Conservation (phyloP, 1,140 invertebrate genomes). For the Drosophila suzukii region DNA sequence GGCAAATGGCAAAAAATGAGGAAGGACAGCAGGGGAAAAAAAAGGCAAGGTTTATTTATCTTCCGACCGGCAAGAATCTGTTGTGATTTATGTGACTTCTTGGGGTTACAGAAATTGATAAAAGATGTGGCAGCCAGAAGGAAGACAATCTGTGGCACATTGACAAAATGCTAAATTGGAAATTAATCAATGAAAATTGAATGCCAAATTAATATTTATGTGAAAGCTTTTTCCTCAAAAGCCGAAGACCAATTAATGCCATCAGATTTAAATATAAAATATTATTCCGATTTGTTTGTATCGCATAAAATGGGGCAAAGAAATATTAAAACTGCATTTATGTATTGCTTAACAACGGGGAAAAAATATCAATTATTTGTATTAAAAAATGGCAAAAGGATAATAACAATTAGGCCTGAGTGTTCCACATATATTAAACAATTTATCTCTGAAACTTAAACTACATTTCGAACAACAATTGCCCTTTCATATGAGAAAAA, state of each 20-base stretch:
- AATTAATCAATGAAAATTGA: conserved; percentile 66
- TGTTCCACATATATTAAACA: neutral
- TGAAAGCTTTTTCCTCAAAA: conserved; percentile 36
- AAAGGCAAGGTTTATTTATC: conserved; percentile 58
- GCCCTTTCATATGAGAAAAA: conserved; percentile 12
- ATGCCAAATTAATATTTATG: conserved; percentile 75
- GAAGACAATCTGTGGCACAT: conserved; percentile 45
- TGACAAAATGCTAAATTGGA: conserved; percentile 73
- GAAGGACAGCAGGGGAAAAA: neutral
- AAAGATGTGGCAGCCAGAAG: conserved; percentile 10
- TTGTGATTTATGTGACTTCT: conserved; percentile 64
- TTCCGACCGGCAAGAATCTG: conserved; percentile 19
- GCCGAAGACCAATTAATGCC: conserved; percentile 61
- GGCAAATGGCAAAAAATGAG: conserved; percentile 60
- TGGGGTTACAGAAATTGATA: conserved; percentile 37
- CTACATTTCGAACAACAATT: conserved; percentile 2
- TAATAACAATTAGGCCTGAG: conserved; percentile 35
- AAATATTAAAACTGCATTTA: conserved; percentile 21
- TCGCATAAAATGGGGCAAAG: conserved; percentile 18
- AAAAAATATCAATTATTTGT: conserved; percentile 28
- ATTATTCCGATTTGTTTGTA: conserved; percentile 26
- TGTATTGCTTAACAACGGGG: conserved; percentile 18
- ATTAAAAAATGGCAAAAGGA: conserved; percentile 21
- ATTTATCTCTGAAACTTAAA: neutral
- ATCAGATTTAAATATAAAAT: conserved; percentile 49